Conservation (phyloP, 1,140 invertebrate genomes). For the Cotesia typhae region DNA sequence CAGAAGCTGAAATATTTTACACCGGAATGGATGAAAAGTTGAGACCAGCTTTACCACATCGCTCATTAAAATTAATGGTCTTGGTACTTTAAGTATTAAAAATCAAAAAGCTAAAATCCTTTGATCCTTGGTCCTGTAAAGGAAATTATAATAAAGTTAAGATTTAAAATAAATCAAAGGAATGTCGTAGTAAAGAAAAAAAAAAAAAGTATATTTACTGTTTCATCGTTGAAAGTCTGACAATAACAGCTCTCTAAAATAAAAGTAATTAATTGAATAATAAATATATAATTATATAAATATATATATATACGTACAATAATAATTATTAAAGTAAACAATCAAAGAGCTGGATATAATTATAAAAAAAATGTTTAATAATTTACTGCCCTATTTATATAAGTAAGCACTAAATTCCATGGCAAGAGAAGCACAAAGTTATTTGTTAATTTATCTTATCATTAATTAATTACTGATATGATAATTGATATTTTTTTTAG, state of each 20-base stretch:
- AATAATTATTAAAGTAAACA: conserved; percentile 3
- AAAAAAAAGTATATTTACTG: conserved; percentile 45
- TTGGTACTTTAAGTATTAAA: conserved; percentile 57
- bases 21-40: conserved; percentile 69
- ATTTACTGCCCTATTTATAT: conserved; percentile 8
- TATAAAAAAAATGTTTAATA: conserved; percentile 10
- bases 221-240: conserved; percentile 53
- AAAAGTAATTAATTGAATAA: conserved; percentile 34
- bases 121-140: not conserved
- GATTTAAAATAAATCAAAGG: conserved; percentile 23
- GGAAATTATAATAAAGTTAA: too few species aligned
- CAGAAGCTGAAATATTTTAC: conserved; percentile 73
- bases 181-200: conserved; percentile 37
- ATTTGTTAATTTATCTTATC: not conserved
- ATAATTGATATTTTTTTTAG: not conserved
- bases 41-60: conserved; percentile 70
- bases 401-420: conserved; percentile 1
- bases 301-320: conserved; percentile 25
- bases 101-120: conserved; percentile 3
- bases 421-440: not conserved
- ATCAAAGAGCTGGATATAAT: conserved; percentile 1
- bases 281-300: conserved; percentile 34
- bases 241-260: conserved; percentile 58
- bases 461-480: not conserved
- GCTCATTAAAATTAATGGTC: conserved; percentile 72